A percentile compares a stretch with the other conserved stretches of the same genome.
Evolutionary conservation across 2,113 vertebrate genomes (phyloP).

Genomic region (Vicugna pacos): DNA sequence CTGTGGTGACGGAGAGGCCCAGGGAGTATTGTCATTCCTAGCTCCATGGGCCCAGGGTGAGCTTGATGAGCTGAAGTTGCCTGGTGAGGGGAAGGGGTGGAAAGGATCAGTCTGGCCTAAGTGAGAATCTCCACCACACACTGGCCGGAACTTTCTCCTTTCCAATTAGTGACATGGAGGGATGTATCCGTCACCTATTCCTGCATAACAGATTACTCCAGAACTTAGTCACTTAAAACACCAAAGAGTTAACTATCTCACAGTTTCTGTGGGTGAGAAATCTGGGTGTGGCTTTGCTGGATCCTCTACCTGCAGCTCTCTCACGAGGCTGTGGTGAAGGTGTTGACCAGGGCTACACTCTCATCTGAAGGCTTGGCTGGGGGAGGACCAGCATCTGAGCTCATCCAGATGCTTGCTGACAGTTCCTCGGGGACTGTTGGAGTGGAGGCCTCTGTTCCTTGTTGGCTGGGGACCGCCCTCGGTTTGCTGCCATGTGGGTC

Average conservation of each 20-base stretch:
- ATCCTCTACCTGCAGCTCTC: neutral
- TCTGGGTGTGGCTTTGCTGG: neutral
- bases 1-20: neutral
- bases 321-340: neutral
- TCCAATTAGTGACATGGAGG: neutral
- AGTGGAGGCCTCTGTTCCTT: neutral
- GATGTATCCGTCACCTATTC: neutral
- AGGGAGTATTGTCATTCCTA: neutral
- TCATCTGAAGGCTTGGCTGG: neutral
- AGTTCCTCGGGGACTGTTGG: neutral
- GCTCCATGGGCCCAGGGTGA: rapidly evolving
- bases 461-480: neutral
- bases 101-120: neutral
- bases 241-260: neutral
- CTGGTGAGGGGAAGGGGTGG: rapidly evolving
- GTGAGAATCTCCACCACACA: neutral
- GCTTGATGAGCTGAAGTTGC: neutral
- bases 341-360: neutral
- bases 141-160: neutral
- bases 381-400: neutral
- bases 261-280: neutral
- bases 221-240: neutral
- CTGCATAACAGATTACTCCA: neutral
- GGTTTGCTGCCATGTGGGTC: neutral
- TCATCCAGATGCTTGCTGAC: rapidly evolving